Percentiles rank a stretch among this genome's conserved stretches.
phyloP scores from a whole-genome alignment of 2,113 vertebrate species.

The Salminus brasiliensis region DNA sequence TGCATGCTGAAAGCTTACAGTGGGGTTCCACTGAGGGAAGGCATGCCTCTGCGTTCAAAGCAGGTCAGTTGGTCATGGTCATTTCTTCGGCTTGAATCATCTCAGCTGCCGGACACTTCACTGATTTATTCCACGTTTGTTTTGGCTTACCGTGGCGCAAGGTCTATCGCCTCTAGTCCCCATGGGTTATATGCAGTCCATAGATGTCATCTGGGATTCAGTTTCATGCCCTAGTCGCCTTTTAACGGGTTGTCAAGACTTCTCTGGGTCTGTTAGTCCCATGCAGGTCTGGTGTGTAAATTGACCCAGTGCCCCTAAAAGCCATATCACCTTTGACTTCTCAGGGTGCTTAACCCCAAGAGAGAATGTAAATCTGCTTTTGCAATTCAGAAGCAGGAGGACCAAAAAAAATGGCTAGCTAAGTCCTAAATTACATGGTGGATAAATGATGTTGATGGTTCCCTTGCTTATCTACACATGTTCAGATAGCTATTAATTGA shows the following conservation, averaged over 20 bases:
- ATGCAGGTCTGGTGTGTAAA: constrained; percentile 48
- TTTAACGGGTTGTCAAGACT: constrained; percentile 38
- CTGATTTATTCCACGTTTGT: neutral
- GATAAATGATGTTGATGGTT: too few species aligned
- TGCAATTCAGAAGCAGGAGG: neutral
- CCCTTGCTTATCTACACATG: too few species aligned
- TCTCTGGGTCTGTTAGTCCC: constrained; percentile 38
- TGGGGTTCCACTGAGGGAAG: neutral
- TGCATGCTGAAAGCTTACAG: neutral
- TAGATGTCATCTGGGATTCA: constrained; percentile 12
- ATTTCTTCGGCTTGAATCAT: neutral
- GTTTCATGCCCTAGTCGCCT: constrained; percentile 32
- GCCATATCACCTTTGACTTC: constrained; percentile 20
- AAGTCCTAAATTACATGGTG: too few species aligned
- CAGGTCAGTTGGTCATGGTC: neutral
- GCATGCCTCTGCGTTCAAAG: neutral
- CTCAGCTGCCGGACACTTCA: neutral
- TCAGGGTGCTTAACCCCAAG: neutral
- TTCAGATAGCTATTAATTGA: neutral
- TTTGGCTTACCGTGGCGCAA: neutral
- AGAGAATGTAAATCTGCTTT: constrained; percentile 10
- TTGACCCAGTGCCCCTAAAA: constrained; percentile 33
- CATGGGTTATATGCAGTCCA: neutral
- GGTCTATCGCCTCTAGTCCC: neutral
- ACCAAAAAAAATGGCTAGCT: neutral